Evolutionary conservation across 2,113 vertebrate species (phyloP).

Genomic region (Hypocryptadius cinnamomeus): DNA sequence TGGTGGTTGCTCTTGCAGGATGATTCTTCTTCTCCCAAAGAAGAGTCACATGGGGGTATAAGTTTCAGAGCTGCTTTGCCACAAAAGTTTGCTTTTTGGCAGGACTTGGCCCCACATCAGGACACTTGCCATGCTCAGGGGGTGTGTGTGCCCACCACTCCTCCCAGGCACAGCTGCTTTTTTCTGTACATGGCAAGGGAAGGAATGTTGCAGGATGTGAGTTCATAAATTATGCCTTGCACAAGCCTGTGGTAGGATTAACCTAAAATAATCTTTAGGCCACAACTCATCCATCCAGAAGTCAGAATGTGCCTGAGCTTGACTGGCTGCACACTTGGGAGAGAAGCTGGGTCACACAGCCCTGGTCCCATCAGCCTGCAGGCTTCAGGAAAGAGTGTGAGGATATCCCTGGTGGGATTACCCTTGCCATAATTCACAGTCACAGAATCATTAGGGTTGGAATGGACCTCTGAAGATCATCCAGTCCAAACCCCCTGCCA

Average conservation of each 20-base stretch:
- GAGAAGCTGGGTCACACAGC: not conserved
- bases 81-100: not conserved
- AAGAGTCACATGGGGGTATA: rapidly evolving
- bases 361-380: not conserved
- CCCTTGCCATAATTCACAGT: not conserved
- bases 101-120: not conserved
- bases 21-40: not conserved
- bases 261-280: not conserved
- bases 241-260: not conserved
- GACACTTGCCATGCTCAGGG: not conserved
- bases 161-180: not conserved
- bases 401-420: not conserved
- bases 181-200: not conserved
- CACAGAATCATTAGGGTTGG: rapidly evolving
- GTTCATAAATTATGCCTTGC: not conserved
- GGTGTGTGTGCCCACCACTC: not conserved
- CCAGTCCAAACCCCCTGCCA: not conserved
- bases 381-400: not conserved
- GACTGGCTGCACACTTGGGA: not conserved
- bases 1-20: not conserved
- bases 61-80: not conserved
- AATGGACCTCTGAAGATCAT: not conserved
- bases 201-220: not conserved
- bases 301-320: not conserved
- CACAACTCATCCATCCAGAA: not conserved